Evolutionary conservation across 2,888 invertebrate genomes (phyloP), one percentile per base, ranked within the genome.

Genomic region (Anoplius nigerrimus): DNA sequence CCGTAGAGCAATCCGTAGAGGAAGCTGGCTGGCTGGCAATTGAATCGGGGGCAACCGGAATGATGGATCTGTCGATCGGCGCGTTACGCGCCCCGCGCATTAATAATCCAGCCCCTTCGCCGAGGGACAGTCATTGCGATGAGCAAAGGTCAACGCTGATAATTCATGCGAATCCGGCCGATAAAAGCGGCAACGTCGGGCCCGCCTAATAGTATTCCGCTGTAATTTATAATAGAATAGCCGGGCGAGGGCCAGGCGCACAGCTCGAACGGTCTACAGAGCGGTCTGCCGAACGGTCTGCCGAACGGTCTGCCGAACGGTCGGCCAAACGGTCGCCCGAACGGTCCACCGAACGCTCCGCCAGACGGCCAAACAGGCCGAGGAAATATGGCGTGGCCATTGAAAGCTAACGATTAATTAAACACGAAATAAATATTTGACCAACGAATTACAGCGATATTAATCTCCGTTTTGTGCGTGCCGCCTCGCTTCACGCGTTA

Each of bases 351-450:
- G n/a, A n/a, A n/a, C n/a, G n/a, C n/a, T n/a, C n/a, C n/a, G 72
- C 78, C 79, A 73, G 75, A 74, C 77, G 78, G 77, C 78, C 80
- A 76, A 77, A 75, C 76, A 76, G 18, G 48, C n/a, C 34, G 48
- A 48, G 75, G 81, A 86, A 85, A 84, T 84, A 85, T 82, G 79
- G 80, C 75, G 24, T 60, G 63, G 76, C 81, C 82, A 85, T 85
- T 86, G 85, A 86, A 85, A 84, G 82, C 84, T 83, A 84, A 86
- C 85, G 84, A 86, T 86, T 86, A 85, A 86, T 86, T 86, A 83
- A 84, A 82, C 84, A 76, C 82, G 82, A 84, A 85, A 85, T 86
- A 86, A 86, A 86, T 86, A 86, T 87, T 85, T 86, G 80, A 75
- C 80, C 82, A 84, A 80, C 82, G 81, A 85, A 85, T 86, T 85